These are phyloP conservation scores for Sorex araneus DNA, from an alignment of 2,113 vertebrate genomes.

Conservation along the genomic window DNA sequence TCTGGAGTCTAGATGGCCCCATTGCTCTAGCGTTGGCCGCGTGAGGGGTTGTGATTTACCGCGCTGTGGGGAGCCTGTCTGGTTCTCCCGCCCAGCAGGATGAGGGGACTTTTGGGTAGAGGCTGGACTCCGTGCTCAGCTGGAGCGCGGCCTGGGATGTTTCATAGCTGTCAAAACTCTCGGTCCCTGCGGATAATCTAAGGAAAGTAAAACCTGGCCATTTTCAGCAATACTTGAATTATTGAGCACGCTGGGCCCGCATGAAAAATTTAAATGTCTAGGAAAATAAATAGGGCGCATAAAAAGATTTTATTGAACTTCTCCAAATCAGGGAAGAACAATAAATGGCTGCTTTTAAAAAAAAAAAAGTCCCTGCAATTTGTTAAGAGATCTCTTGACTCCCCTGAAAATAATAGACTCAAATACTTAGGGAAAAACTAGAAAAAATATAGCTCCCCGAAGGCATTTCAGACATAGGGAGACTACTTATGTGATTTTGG, in stretches of 20 bases:
- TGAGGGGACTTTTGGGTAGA: neutral
- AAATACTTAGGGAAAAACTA: constrained; percentile 52
- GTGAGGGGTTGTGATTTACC: neutral
- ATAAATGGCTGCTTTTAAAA: constrained; percentile 27
- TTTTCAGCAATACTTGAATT: constrained; percentile 87
- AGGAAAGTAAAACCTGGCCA: constrained; percentile 81
- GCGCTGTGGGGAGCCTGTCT: neutral
- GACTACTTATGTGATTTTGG: constrained; percentile 50
- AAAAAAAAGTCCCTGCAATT: constrained; percentile 22
- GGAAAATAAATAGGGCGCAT: constrained; percentile 61
- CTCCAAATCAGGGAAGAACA: constrained; percentile 40
- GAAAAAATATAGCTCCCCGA: neutral
- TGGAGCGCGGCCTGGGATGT: constrained; percentile 73
- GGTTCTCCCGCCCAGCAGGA: neutral
- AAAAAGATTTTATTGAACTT: constrained; percentile 71
- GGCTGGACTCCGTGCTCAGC: neutral
- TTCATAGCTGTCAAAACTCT: constrained; percentile 68
- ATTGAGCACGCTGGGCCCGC: constrained; percentile 78
- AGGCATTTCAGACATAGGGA: constrained; percentile 37
- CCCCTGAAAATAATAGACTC: constrained; percentile 51
- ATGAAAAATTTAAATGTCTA: constrained; percentile 79
- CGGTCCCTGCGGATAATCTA: constrained; percentile 77
- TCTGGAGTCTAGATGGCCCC: constrained; percentile 77
- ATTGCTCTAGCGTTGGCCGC: constrained; percentile 74
- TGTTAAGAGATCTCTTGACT: constrained; percentile 47